Percentiles rank a stretch among this genome's conserved stretches.
Conservation (phyloP, 92 coral and sea anemone species). For the Isaurus tuberculatus region DNA sequence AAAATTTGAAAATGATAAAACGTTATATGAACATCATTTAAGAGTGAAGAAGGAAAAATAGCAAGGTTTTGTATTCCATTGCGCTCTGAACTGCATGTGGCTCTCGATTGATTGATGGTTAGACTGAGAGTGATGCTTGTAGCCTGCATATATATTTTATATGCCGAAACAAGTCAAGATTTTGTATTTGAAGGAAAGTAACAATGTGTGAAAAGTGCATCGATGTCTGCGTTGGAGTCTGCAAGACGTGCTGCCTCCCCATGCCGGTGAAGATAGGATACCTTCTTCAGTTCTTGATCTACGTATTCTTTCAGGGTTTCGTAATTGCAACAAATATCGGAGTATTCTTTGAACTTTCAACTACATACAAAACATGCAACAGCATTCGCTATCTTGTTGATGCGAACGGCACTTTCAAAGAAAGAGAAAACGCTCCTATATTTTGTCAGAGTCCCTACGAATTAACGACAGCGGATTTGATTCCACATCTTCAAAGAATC, state of each 20-base stretch:
- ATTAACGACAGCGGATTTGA: constrained; percentile 50
- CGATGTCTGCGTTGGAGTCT: constrained; percentile 51
- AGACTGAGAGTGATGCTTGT: background rate
- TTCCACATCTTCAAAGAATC: constrained; percentile 57
- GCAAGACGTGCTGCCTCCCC: constrained; percentile 70
- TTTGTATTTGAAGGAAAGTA: constrained; percentile 60
- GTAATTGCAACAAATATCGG: constrained; percentile 80
- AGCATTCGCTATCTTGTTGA: constrained; percentile 56
- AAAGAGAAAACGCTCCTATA: constrained; percentile 33
- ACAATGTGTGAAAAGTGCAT: constrained; percentile 66
- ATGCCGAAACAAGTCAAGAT: background rate
- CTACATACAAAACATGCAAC: constrained; percentile 62
- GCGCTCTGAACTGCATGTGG: background rate
- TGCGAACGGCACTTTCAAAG: constrained; percentile 49
- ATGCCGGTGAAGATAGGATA: constrained; percentile 68
- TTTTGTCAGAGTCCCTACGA: constrained; percentile 60
- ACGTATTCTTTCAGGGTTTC: constrained; percentile 79
- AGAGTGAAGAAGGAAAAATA: background rate
- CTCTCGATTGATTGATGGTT: background rate
- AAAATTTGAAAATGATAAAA: background rate
- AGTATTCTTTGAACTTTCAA: constrained; percentile 72
- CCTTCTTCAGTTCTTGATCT: constrained; percentile 73
- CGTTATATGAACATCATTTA: background rate
- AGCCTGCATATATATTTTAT: too few species aligned
- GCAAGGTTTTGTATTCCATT: background rate